Evolutionary conservation across 2,113 vertebrate genomes (phyloP).

Genomic region (Poeciliopsis prolifica): DNA sequence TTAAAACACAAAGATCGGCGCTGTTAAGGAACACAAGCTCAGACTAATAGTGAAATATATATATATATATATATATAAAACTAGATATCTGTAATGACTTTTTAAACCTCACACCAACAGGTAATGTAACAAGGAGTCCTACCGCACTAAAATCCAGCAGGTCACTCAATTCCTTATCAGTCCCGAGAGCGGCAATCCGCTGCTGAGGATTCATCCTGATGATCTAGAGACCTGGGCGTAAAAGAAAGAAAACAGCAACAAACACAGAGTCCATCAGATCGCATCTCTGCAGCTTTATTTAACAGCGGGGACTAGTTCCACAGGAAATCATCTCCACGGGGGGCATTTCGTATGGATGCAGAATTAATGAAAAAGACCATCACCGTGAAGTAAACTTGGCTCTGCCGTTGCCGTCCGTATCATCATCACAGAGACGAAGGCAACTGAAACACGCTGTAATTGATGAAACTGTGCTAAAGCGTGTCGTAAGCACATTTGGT

Average conservation of each 20-base stretch:
- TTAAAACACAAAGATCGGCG: not conserved
- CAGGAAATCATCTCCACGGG: slow-evolving; percentile 36
- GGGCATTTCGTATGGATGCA: slow-evolving; percentile 37
- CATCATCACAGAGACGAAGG: not conserved
- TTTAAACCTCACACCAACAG: slow-evolving; percentile 13
- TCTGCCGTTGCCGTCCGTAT: not conserved
- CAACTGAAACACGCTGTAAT: not conserved
- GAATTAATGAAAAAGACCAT: slow-evolving; percentile 14
- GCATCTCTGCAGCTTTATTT: slow-evolving; percentile 33
- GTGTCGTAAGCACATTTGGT: not conserved
- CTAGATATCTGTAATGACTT: not conserved
- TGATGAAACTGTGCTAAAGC: not conserved
- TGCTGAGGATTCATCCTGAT: slow-evolving; percentile 96
- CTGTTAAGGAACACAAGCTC: not conserved
- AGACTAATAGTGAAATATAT: too few species aligned
- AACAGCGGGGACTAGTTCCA: slow-evolving; percentile 19
- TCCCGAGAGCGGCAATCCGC: slow-evolving; percentile 98
- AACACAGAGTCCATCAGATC: slow-evolving; percentile 55
- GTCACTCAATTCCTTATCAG: slow-evolving; percentile 99
- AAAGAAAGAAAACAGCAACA: not conserved
- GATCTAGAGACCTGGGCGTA: slow-evolving; percentile 82
- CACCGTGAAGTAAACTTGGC: slow-evolving; percentile 50
- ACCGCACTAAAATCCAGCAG: slow-evolving; percentile 99
- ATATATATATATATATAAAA: too few species aligned
- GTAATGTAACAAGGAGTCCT: slow-evolving; percentile 65